Base-by-base conservation (phyloP, 2,797 vertebrate genomes). In the Hypotaenidia okinawae region DNA sequence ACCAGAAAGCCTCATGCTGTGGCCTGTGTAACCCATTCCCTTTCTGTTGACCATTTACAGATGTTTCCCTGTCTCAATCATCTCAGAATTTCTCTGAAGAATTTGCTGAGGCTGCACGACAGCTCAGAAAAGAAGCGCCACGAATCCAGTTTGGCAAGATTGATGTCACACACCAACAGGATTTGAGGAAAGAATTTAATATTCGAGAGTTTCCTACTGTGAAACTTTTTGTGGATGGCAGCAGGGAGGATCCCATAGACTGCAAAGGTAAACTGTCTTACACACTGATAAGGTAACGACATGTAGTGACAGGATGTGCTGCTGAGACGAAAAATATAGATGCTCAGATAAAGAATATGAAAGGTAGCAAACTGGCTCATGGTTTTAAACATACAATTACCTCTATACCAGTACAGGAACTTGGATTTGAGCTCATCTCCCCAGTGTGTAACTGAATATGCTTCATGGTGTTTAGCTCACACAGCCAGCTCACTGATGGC, bases 171-270 rank as follows among this genome's bases (percentile, higher is more conserved):
- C 92, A 98, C 32, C 98, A 99, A 90, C 98, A 97, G 16, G 98
- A 98, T 5, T 97, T 99, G 62, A 98, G 90, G 11, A 98, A 98
- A 94, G 98, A 98, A 67, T 98, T 99, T 67, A 97, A 98, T 2
- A 94, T 98, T 41, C 97, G 91, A 6, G 95, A 94, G 28, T 96
- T 98, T 35, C 98, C 98, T 0, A 96, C 97, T 4, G 95, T 99
- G 95, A 98, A 98, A 79, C 97, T 99, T 39, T 99, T 98, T 97
- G 97, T 99, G 14, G 97, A 98, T 39, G 98, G 98, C 74, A 98
- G 98, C 84, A 98, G 98, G 94, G 89, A 97, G 69, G 97, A 98
- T 76, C 98, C 98, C 25, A 97, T 97, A 52, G 94, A 96, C 66
- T 99, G 99, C 93, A 98, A 98, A 95, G 98, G 99, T 99, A 98